Evolutionary conservation across 2,113 vertebrate species (phyloP).

Genomic region (Seriola aureovittata): DNA sequence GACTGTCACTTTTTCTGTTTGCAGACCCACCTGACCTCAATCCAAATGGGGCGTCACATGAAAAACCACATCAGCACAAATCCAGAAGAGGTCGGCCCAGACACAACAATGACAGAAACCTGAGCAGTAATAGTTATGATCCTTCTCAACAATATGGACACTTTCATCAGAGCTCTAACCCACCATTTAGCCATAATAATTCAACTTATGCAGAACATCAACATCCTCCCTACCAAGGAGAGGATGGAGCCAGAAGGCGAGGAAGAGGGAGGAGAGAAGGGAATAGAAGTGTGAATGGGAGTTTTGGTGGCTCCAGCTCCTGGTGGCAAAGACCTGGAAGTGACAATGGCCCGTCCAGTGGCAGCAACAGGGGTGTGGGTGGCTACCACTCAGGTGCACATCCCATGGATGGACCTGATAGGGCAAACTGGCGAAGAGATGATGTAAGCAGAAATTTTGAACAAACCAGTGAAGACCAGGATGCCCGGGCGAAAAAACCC

Average conservation of each 20-base stretch:
- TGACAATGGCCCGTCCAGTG: constrained; percentile 69
- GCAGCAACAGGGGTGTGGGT: constrained; percentile 47
- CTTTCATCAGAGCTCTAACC: constrained; percentile 48
- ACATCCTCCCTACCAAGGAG: constrained; percentile 71
- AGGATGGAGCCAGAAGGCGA: constrained; percentile 65
- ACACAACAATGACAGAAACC: constrained; percentile 82
- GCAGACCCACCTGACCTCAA: constrained; percentile 85
- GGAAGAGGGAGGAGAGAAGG: constrained; percentile 75
- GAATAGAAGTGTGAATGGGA: constrained; percentile 77
- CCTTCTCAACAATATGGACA: constrained; percentile 76
- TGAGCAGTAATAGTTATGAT: constrained; percentile 74
- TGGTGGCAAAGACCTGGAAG: constrained; percentile 85
- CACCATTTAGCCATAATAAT: constrained; percentile 42
- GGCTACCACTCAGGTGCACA: constrained; percentile 20
- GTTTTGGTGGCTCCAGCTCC: constrained; percentile 78
- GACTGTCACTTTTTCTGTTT: constrained; percentile 3
- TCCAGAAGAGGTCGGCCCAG: constrained; percentile 84
- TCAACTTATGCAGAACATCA: constrained; percentile 58
- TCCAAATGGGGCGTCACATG: constrained; percentile 85
- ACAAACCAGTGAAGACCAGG: constrained; percentile 52
- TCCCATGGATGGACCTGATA: constrained; percentile 57
- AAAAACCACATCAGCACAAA: constrained; percentile 78
- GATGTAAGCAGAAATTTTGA: not conserved
- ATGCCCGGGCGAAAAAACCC: constrained; percentile 60
- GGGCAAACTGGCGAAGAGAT: constrained; percentile 67